These are phyloP conservation scores for Liopterus haemorrhoidalis DNA, from an alignment of 2,888 invertebrate species.

Conservation along the genomic window DNA sequence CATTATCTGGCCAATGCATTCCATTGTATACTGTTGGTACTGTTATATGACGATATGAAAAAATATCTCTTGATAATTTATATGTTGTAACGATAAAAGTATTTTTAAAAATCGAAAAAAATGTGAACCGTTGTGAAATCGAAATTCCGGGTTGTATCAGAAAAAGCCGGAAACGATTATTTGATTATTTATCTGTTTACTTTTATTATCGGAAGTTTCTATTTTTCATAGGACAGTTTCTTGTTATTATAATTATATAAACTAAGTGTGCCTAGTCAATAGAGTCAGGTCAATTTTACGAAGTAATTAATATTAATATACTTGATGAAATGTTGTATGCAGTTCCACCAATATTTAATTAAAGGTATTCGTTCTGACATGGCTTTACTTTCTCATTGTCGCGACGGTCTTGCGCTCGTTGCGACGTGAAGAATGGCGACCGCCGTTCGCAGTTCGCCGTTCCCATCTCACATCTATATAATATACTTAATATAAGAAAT, in stretches of 20 bases:
- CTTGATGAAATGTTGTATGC: conserved; percentile 40
- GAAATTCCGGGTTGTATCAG: conserved; percentile 34
- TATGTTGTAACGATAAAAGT: conserved; percentile 48
- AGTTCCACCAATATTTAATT: conserved; percentile 40
- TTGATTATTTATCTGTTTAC: conserved; percentile 45
- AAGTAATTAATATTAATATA: conserved; percentile 41
- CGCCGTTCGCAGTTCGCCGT: background rate
- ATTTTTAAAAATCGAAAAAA: conserved; percentile 47
- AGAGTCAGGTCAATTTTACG: conserved; percentile 57
- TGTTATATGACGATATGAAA: conserved; percentile 45
- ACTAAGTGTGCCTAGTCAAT: conserved; percentile 63
- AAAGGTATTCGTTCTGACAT: no score
- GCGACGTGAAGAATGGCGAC: background rate
- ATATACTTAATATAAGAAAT: background rate
- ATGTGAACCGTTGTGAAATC: conserved; percentile 34
- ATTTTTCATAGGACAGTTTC: conserved; percentile 52
- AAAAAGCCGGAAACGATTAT: conserved; percentile 38
- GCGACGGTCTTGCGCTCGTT: background rate
- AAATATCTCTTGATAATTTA: conserved; percentile 46
- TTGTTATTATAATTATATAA: conserved; percentile 54
- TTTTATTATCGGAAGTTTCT: conserved; percentile 50
- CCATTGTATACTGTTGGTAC: conserved; percentile 49
- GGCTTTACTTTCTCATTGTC: no score
- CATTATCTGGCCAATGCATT: conserved; percentile 48
- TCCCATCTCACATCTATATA: conserved; percentile 1